Percentiles rank a stretch among this genome's conserved stretches.
These are phyloP conservation scores for Anoplolepis gracilipes DNA, from an alignment of 1,140 invertebrate genomes.

Conservation along the genomic window DNA sequence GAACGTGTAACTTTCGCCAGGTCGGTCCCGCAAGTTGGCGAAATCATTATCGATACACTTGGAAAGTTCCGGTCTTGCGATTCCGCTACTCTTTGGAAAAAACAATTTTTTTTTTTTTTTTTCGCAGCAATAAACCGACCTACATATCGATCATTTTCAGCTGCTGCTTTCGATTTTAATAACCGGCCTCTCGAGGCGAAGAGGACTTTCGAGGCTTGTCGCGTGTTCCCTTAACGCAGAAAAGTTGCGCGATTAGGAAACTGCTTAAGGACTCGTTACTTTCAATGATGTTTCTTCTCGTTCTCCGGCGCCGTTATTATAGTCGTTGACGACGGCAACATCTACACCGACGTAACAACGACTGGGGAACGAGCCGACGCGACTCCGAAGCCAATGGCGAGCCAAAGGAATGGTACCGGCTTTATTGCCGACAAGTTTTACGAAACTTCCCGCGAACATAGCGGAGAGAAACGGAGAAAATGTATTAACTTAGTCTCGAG, in stretches of 20 bases:
- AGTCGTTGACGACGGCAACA: slow-evolving; percentile 8
- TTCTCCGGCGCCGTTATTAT: slow-evolving; percentile 14
- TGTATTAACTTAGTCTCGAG: slow-evolving; percentile 56
- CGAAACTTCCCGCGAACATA: slow-evolving; percentile 61
- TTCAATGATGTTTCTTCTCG: slow-evolving; percentile 66
- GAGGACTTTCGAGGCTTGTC: background rate
- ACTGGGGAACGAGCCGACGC: slow-evolving; percentile 40
- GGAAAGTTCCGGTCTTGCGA: slow-evolving; percentile 5
- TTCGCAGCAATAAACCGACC: background rate
- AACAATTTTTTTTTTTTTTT: background rate
- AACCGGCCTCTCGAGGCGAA: slow-evolving; percentile 14
- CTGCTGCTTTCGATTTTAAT: slow-evolving; percentile 61
- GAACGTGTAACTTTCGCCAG: slow-evolving; percentile 43
- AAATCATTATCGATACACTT: slow-evolving; percentile 56
- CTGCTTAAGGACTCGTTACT: slow-evolving; percentile 65
- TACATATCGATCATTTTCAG: slow-evolving; percentile 15
- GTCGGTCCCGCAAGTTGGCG: slow-evolving; percentile 4
- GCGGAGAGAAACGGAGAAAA: slow-evolving; percentile 36
- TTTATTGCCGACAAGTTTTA: slow-evolving; percentile 72
- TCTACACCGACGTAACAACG: slow-evolving; percentile 62
- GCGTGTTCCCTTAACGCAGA: slow-evolving; percentile 4
- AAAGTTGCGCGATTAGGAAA: slow-evolving; percentile 39
- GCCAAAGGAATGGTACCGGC: slow-evolving; percentile 53
- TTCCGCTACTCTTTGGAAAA: background rate
- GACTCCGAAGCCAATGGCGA: slow-evolving; percentile 53